A percentile compares a stretch with the other conserved stretches of the same genome.
Conservation (phyloP, 2,888 invertebrate genomes). For the Pycnomerus fuliginosus region DNA sequence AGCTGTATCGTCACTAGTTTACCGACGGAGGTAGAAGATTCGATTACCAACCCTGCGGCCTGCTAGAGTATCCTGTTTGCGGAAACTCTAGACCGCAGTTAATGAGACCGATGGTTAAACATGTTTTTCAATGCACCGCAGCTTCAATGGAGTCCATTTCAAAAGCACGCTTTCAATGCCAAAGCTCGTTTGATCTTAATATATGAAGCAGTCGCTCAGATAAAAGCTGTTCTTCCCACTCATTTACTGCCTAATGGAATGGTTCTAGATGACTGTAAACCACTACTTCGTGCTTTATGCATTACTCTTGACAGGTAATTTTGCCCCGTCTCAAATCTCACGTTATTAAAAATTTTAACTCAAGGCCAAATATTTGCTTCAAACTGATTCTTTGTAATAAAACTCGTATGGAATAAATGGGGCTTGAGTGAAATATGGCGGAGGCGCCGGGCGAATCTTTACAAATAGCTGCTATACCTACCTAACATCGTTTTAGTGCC, state of each 20-base stretch:
- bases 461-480: no score
- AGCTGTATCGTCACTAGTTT: conserved; percentile 13
- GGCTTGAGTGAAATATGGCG: no score
- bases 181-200: conserved; percentile 53
- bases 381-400: no score
- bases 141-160: conserved; percentile 40
- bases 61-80: conserved; percentile 42
- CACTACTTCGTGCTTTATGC: conserved; percentile 30
- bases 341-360: conserved; percentile 16
- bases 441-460: no score
- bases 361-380: no score
- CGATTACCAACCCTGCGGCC: conserved; percentile 26
- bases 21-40: conserved; percentile 17
- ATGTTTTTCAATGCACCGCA: conserved; percentile 46
- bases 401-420: no score
- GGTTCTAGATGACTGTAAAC: conserved; percentile 17
- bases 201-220: conserved; percentile 46
- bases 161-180: conserved; percentile 33
- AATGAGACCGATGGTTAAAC: conserved; percentile 41
- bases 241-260: conserved; percentile 42
- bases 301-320: conserved; percentile 23
- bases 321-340: conserved; percentile 11
- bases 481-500: no score
- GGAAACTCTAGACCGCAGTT: conserved; percentile 45
- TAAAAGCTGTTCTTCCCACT: conserved; percentile 42